Conservation (phyloP, 2,113 vertebrate species). For the Bufo gargarizans region DNA sequence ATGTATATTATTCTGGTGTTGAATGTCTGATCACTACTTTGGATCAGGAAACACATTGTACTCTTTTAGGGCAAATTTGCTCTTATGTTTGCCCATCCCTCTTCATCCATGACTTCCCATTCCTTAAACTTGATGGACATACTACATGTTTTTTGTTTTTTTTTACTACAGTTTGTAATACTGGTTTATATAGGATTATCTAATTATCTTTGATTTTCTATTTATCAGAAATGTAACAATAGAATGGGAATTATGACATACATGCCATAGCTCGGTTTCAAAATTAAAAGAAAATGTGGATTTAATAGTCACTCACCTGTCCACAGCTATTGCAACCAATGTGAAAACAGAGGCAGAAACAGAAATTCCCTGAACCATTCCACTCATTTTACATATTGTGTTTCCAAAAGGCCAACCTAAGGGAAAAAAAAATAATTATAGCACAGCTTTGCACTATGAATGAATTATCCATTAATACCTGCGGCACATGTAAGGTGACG, state of each 20-base stretch:
- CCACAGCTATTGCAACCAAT: slow-evolving; percentile 88
- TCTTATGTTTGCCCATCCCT: no score
- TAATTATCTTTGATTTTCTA: no score
- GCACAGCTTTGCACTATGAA: not conserved
- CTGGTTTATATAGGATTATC: no score
- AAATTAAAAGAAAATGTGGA: not conserved
- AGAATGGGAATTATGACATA: not conserved
- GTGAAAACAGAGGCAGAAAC: slow-evolving; percentile 94
- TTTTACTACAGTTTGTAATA: no score
- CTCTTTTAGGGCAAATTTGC: no score
- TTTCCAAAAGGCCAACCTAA: slow-evolving; percentile 96
- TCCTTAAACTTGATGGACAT: no score
- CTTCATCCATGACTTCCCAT: no score
- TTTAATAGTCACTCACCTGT: slow-evolving; percentile 77
- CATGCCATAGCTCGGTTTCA: not conserved
- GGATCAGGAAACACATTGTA: no score
- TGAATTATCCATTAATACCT: not conserved
- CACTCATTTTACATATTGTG: slow-evolving; percentile 89
- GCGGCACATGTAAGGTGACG: not conserved
- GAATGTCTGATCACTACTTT: no score
- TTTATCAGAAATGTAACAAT: not conserved
- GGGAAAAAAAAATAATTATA: slow-evolving; percentile 40
- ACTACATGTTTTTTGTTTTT: no score
- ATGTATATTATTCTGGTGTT: no score
- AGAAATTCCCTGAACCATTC: slow-evolving; percentile 90